A percentile compares a stretch with the other conserved stretches of the same genome.
Evolutionary conservation across 2,888 invertebrate genomes (phyloP).

Genomic region (Gnatocerus cornutus): DNA sequence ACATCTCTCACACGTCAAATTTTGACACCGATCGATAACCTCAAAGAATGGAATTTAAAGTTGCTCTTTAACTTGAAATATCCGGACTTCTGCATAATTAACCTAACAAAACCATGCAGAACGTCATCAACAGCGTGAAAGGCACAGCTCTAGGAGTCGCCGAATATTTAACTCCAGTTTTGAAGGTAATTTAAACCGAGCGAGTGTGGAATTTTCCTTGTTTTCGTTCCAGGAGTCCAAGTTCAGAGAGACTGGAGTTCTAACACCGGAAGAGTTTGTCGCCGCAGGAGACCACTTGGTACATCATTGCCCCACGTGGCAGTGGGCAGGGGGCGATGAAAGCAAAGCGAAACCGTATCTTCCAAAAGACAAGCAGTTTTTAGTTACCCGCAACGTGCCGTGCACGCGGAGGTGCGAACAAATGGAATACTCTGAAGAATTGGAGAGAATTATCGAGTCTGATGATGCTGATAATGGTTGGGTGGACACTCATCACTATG

Average conservation of each 20-base stretch:
- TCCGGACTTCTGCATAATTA: background rate
- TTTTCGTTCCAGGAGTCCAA: conserved; percentile 91
- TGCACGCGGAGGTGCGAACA: conserved; percentile 97
- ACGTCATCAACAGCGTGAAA: conserved; percentile 95
- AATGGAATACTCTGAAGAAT: conserved; percentile 93
- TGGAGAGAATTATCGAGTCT: conserved; percentile 93
- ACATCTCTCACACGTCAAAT: conserved; percentile 21
- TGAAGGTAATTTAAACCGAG: conserved; percentile 81
- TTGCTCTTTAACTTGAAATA: conserved; percentile 5
- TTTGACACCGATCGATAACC: conserved; percentile 38
- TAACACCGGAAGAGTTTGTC: conserved; percentile 99
- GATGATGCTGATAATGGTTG: conserved; percentile 93
- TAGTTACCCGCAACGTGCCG: conserved; percentile 97
- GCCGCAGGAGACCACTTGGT: conserved; percentile 98
- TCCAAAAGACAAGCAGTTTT: conserved; percentile 96
- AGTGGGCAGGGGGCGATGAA: conserved; percentile 96
- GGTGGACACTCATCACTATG: conserved; percentile 98
- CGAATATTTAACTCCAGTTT: conserved; percentile 95
- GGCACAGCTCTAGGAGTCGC: conserved; percentile 96
- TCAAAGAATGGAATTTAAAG: conserved; percentile 22
- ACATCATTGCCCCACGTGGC: conserved; percentile 99
- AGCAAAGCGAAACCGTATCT: conserved; percentile 91
- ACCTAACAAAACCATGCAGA: conserved; percentile 77
- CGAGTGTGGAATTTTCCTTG: background rate
- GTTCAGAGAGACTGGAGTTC: conserved; percentile 96